Conservation (phyloP, 2,113 vertebrate genomes). For the Picathartes gymnocephalus region DNA sequence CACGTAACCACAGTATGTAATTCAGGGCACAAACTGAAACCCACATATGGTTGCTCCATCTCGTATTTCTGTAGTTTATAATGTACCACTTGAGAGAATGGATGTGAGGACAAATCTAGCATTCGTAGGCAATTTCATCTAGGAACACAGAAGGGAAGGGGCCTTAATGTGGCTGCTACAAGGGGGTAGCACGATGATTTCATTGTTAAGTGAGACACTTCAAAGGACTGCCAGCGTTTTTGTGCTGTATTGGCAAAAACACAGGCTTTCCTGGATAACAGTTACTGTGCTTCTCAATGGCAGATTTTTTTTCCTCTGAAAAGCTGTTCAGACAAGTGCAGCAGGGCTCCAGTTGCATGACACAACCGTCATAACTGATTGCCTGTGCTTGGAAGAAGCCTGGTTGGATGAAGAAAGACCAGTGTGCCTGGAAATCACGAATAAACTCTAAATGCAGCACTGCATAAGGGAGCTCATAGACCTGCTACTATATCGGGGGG, state of each 20-base stretch:
- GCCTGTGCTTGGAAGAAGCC: background rate
- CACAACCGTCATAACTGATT: conserved; percentile 10
- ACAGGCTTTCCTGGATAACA: background rate
- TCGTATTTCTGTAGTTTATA: background rate
- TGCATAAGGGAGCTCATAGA: conserved; percentile 28
- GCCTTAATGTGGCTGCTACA: background rate
- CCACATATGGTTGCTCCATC: background rate
- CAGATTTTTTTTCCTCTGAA: background rate
- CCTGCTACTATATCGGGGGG: background rate
- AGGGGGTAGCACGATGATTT: background rate
- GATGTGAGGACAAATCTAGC: background rate
- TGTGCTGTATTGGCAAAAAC: background rate
- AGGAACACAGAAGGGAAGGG: background rate
- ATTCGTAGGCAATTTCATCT: background rate
- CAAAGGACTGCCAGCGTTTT: background rate
- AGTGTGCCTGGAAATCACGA: conserved; percentile 10
- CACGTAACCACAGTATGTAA: background rate
- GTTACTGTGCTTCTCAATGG: background rate
- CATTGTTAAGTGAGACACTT: background rate
- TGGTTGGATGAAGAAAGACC: background rate
- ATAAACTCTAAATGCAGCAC: conserved; percentile 24
- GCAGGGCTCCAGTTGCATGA: conserved; percentile 21
- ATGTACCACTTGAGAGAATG: background rate
- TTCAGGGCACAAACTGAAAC: background rate
- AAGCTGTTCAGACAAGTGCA: conserved; percentile 38